phyloP scores from a whole-genome alignment of 2,113 vertebrate species.

The Macaca nemestrina region DNA sequence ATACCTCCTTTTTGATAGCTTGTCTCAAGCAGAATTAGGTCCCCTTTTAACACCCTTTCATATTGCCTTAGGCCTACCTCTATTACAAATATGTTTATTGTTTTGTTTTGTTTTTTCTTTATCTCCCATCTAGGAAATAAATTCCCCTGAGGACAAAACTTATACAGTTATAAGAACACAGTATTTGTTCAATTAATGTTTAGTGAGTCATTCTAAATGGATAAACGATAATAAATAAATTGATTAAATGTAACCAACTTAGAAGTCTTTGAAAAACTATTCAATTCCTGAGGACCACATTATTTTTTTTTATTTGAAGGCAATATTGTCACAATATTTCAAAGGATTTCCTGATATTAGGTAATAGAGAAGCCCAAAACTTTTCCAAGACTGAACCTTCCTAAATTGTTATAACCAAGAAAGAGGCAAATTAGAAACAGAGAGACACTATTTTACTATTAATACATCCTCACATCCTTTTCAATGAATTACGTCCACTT shows the following conservation, averaged over 20 bases:
- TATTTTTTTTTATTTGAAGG: neutral
- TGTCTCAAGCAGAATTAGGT: neutral
- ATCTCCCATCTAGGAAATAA: neutral
- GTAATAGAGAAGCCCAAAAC: neutral
- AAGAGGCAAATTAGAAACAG: neutral
- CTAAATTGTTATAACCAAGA: neutral
- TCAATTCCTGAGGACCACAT: neutral
- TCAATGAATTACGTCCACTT: neutral
- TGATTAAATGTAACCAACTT: neutral
- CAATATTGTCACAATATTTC: neutral
- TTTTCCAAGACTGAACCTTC: neutral
- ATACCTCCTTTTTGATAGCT: neutral
- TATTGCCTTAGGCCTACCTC: neutral
- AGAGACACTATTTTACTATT: neutral
- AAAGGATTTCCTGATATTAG: neutral
- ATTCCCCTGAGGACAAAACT: neutral
- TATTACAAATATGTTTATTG: neutral
- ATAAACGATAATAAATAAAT: neutral
- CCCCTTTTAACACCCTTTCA: neutral
- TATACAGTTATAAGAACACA: neutral
- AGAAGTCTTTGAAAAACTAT: slow-evolving; percentile 13
- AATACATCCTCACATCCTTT: neutral
- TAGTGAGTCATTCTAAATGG: neutral
- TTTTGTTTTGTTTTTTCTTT: neutral
- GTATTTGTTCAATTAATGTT: neutral